Evolutionary conservation across 2,113 vertebrate genomes (phyloP).

Genomic region (Malurus melanocephalus): DNA sequence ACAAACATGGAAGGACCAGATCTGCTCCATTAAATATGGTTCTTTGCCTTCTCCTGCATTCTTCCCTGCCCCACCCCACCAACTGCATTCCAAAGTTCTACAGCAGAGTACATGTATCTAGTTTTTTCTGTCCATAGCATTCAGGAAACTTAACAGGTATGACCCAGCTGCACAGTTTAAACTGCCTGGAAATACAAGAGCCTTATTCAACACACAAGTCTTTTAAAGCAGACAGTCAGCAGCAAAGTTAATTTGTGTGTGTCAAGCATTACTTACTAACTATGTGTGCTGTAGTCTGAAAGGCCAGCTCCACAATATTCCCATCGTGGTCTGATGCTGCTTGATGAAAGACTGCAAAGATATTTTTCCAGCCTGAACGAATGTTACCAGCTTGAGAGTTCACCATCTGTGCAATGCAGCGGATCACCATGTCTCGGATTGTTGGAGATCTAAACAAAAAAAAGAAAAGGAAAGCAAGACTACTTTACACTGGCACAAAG

Average conservation of each 20-base stretch:
- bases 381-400: constrained; percentile 95
- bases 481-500: neutral
- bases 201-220: neutral
- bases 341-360: constrained; percentile 96
- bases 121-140: neutral
- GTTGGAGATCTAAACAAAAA: constrained; percentile 83
- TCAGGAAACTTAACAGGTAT: neutral
- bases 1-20: neutral
- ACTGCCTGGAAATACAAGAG: neutral
- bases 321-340: constrained; percentile 92
- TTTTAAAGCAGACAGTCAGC: neutral
- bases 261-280: constrained; percentile 83
- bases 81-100: neutral
- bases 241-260: neutral
- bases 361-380: constrained; percentile 98
- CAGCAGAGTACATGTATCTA: neutral
- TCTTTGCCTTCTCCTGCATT: neutral
- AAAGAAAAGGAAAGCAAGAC: neutral
- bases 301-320: constrained; percentile 93
- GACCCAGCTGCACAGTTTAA: neutral
- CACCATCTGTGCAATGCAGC: constrained; percentile 96
- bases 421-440: constrained; percentile 96
- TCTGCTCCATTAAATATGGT: neutral
- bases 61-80: neutral
- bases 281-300: constrained; percentile 93